A percentile compares a stretch with the other conserved stretches of the same genome.
Conservation (phyloP, 2,113 vertebrate genomes). For the Pachycephala philippinensis region DNA sequence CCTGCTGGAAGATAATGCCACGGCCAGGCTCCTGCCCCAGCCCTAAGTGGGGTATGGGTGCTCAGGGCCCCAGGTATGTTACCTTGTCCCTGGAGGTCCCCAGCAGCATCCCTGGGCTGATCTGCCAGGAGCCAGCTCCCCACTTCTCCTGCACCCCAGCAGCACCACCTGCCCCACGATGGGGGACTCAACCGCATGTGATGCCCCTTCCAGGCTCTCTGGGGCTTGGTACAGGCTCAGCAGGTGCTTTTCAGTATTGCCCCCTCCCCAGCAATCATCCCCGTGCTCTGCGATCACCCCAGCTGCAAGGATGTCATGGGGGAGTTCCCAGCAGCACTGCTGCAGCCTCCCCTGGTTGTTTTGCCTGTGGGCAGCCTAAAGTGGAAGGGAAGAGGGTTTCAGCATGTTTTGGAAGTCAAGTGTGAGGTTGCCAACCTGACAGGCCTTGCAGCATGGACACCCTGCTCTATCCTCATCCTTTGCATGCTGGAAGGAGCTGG, state of each 20-base stretch:
- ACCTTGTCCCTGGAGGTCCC: background rate
- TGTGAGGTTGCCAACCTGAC: background rate
- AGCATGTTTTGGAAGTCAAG: background rate
- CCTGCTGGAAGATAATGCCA: background rate
- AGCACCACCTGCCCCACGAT: background rate
- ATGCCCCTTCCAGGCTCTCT: background rate
- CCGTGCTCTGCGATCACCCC: rapidly evolving
- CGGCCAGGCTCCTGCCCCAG: background rate
- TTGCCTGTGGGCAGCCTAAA: rapidly evolving
- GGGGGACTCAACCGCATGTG: rapidly evolving
- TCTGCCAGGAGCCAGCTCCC: background rate
- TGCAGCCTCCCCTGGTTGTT: background rate
- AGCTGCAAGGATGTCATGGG: background rate
- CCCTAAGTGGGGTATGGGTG: rapidly evolving
- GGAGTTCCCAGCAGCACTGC: background rate
- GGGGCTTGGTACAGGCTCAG: rapidly evolving
- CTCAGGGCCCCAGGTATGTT: background rate
- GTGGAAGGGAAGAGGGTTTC: background rate
- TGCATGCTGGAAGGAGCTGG: background rate
- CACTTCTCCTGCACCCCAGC: background rate
- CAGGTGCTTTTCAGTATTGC: background rate
- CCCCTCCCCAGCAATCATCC: background rate
- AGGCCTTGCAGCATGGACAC: background rate
- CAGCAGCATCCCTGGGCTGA: background rate
- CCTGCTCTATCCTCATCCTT: background rate